Evolutionary conservation across 2,888 invertebrate genomes (phyloP).

Genomic region (Oxystoma pomonae): DNA sequence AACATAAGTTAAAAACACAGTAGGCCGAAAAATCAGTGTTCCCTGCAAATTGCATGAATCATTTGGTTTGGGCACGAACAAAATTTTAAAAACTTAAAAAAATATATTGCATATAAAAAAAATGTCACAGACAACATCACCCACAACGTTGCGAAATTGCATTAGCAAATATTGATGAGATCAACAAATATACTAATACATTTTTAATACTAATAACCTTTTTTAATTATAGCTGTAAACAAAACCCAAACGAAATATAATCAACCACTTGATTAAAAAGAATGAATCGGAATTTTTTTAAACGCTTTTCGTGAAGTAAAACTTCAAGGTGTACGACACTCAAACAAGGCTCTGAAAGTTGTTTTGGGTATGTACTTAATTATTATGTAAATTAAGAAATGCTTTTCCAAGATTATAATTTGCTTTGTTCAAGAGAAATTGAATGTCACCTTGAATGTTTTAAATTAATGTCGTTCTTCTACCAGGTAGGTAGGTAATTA

Average conservation of each 20-base stretch:
- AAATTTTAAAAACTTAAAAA: no score
- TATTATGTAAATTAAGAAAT: conserved; percentile 2
- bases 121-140: no score
- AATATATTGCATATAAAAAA: no score
- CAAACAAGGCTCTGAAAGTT: not conserved
- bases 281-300: not conserved
- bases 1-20: no score
- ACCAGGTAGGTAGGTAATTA: not conserved
- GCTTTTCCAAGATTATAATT: not conserved
- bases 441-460: not conserved
- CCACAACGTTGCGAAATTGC: no score
- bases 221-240: not conserved
- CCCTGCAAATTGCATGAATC: no score
- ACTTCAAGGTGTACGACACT: not conserved
- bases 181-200: no score
- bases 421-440: not conserved
- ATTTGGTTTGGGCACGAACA: no score
- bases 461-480: not conserved
- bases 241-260: not conserved
- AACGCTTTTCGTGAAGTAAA: not conserved
- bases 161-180: no score
- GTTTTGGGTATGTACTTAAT: not conserved
- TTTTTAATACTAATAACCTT: no score
- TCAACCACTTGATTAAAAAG: not conserved
- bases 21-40: no score